Evolutionary conservation across 2,113 vertebrate species (phyloP), one percentile per base, ranked within the genome.

Genomic region (Delphinus delphis): DNA sequence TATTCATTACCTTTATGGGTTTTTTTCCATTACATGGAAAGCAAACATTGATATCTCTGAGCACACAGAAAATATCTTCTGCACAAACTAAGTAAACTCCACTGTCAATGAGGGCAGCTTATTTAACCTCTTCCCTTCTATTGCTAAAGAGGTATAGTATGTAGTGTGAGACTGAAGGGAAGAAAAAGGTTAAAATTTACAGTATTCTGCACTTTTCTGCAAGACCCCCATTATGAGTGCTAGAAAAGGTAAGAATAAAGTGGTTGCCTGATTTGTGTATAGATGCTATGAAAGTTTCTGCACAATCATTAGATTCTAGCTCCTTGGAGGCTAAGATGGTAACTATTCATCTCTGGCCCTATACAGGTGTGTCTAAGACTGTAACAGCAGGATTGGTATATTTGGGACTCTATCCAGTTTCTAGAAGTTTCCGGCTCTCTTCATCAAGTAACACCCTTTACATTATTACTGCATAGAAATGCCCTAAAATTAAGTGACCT

Each of bases 21-120:
- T 95, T 98, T 98, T 98, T 97, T 94, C 97, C 97, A 96, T 98
- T 95, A 94, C 94, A 83, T 3, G 1, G 47, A 97, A 97, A 97
- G 90, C 73, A 98, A 98, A 98, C 5, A 80, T 20, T 77, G 84
- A 23, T 98, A 96, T 93, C 94, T 96, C 71, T 96, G 87, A 94
- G 60, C 83, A 95, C 10, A 41, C 53, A 81, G 28, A 83, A 62
- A n/a, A 77, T 96, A 97, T 92, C 83, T 97, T 96, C 28, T 94
- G 55, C 28, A 8, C n/a, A 92, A 87, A 88, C 84, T 83, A 85
- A 97, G 90, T 50, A 95, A 98, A 96, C 65, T 44, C 28, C 85
- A 38, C 23, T 92, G 15, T 93, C 74, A 76, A 10, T 17, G 47
- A 55, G 67, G 81, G 28, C 8, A 60, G 81, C 55, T 88, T 87